These are phyloP conservation scores for Linnaemya vulpina DNA, from an alignment of 2,888 invertebrate genomes.

Conservation along the genomic window DNA sequence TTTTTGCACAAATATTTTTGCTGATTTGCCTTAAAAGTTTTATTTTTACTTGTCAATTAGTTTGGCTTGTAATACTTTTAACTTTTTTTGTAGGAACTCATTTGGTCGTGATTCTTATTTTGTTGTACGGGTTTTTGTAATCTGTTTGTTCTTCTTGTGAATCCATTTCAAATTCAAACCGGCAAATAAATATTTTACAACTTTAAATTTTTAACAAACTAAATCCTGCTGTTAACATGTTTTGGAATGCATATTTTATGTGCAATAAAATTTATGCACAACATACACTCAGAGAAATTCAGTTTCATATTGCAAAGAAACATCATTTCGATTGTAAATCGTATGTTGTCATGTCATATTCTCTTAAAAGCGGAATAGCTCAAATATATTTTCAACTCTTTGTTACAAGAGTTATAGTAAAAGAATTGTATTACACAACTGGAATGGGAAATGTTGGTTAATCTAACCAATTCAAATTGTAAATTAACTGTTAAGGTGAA, in stretches of 20 bases:
- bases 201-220: slow-evolving; percentile 36
- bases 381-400: too few species aligned
- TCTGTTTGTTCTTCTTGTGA: slow-evolving; percentile 3
- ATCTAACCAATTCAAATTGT: too few species aligned
- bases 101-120: slow-evolving; percentile 48
- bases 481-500: too few species aligned
- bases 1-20: not conserved
- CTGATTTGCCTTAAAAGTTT: slow-evolving; percentile 18
- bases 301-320: not conserved
- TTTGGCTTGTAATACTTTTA: slow-evolving; percentile 45
- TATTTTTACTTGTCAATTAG: slow-evolving; percentile 58
- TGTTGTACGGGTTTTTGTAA: slow-evolving; percentile 32
- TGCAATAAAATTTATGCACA: not conserved
- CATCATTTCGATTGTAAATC: not conserved
- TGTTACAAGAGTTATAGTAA: too few species aligned
- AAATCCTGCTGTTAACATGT: slow-evolving; percentile 51
- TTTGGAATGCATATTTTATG: slow-evolving; percentile 29
- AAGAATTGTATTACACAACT: too few species aligned
- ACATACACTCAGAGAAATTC: slow-evolving; percentile 15
- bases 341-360: too few species aligned
- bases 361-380: too few species aligned
- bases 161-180: slow-evolving; percentile 46
- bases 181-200: slow-evolving; percentile 23
- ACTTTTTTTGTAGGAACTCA: slow-evolving; percentile 14
- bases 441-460: too few species aligned